Conservation (phyloP, 2,113 vertebrate species). For the Dicentrarchus labrax region DNA sequence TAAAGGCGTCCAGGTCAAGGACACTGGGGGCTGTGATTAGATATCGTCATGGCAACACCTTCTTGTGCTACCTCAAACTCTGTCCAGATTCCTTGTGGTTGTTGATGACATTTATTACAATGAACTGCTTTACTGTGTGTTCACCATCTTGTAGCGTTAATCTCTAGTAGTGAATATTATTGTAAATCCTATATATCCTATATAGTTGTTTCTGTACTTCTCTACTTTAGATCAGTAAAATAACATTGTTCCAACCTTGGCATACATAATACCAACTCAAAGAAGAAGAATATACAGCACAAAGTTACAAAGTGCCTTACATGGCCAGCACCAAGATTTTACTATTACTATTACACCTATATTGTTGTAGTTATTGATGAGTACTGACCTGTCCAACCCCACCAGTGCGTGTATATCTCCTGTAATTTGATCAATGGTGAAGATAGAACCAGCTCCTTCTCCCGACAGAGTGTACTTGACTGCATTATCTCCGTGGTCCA, state of each 20-base stretch:
- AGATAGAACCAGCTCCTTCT: slow-evolving; percentile 93
- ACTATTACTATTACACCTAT: too few relatives aligned
- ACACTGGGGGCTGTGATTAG: neutral
- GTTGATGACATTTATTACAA: neutral
- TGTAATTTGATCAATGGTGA: slow-evolving; percentile 94
- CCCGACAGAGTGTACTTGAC: slow-evolving; percentile 95
- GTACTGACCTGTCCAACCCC: slow-evolving; percentile 87
- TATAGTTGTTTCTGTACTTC: too few relatives aligned
- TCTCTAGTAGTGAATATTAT: neutral
- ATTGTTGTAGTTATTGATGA: neutral
- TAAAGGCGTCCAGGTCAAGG: neutral
- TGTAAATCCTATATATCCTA: neutral
- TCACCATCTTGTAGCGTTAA: neutral
- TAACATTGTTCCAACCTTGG: neutral
- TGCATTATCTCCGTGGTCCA: slow-evolving; percentile 91
- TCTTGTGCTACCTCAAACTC: neutral
- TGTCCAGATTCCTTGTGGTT: neutral
- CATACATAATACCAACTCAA: neutral
- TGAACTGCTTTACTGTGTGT: neutral
- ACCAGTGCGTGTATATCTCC: slow-evolving; percentile 95
- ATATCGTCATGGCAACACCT: neutral
- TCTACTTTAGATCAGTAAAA: too few relatives aligned
- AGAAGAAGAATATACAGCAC: neutral
- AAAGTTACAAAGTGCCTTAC: too few relatives aligned
- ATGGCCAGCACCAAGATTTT: too few relatives aligned